Conservation (phyloP, 2,113 vertebrate species). For the Gulo gulo region DNA sequence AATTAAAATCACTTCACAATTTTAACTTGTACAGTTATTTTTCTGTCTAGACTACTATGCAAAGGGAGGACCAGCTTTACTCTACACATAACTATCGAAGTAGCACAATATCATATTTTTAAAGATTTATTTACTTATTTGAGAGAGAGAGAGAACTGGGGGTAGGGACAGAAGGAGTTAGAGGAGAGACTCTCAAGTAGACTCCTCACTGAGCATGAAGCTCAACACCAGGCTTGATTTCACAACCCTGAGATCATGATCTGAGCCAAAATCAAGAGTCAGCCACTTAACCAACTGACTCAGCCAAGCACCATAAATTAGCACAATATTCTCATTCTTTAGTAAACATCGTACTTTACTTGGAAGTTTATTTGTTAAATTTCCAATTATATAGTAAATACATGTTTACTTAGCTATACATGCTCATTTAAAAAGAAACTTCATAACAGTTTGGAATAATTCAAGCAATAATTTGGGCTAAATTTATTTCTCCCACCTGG, state of each 20-base stretch:
- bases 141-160: no score
- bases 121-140: neutral
- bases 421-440: neutral
- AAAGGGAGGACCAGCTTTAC: neutral
- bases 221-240: neutral
- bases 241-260: neutral
- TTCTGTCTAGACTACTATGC: neutral
- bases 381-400: neutral
- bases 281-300: neutral
- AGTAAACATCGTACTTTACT: neutral
- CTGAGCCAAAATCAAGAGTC: neutral
- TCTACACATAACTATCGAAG: neutral
- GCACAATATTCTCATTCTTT: neutral
- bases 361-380: neutral
- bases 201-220: neutral
- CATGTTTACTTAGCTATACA: neutral
- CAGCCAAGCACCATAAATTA: neutral
- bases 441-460: neutral
- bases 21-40: neutral
- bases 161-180: neutral
- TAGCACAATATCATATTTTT: neutral
- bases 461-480: neutral
- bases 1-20: neutral
- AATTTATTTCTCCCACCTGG: neutral
- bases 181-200: neutral